phyloP scores from a whole-genome alignment of 2,797 vertebrate species.

The Morelia viridis region DNA sequence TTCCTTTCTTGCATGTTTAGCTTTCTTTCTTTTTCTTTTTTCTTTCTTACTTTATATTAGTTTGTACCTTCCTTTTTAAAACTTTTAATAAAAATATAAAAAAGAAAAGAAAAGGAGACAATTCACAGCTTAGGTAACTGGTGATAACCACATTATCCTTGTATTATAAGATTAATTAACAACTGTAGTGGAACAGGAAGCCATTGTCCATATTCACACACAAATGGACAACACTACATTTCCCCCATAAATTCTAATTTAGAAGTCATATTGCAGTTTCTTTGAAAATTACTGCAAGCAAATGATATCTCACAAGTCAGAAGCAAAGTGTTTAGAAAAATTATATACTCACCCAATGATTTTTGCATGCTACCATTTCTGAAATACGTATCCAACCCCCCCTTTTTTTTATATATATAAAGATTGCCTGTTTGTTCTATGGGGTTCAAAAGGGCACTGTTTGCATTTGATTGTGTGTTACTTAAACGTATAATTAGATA shows the following conservation, averaged over 20 bases:
- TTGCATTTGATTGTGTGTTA: too few species aligned
- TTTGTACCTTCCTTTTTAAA: not conserved
- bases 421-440: not conserved
- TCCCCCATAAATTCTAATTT: not conserved
- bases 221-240: not conserved
- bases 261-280: not conserved
- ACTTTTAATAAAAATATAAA: not conserved
- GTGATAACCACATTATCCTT: not conserved
- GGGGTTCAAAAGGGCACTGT: not conserved
- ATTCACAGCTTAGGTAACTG: not conserved
- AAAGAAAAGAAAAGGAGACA: not conserved
- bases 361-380: too few species aligned
- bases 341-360: too few species aligned
- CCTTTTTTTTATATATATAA: not conserved
- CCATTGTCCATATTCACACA: not conserved
- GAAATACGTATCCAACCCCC: not conserved
- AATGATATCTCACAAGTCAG: not conserved
- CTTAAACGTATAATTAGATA: too few species aligned
- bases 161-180: not conserved
- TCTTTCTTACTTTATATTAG: not conserved
- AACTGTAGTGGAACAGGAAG: not conserved
- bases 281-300: not conserved
- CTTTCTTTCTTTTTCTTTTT: too few species aligned
- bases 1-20: too few species aligned
- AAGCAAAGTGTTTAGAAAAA: too few species aligned